Evolutionary conservation across 2,113 vertebrate genomes (phyloP), one percentile per base, ranked within the genome.

Genomic region (Bettongia penicillata): DNA sequence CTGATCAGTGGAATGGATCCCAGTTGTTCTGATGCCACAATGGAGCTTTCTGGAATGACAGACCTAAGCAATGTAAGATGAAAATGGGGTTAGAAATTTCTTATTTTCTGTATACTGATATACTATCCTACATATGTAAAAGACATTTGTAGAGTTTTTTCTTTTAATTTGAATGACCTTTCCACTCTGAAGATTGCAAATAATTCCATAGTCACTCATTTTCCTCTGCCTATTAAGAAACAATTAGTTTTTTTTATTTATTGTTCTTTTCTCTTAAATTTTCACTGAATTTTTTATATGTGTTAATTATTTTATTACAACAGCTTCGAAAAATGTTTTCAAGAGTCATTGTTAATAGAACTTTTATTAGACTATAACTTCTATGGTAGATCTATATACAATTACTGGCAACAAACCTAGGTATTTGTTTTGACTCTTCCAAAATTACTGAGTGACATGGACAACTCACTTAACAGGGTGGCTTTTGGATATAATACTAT

Each of bases 201-300:
- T 92, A 95, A 94, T 94, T 47, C 19, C 3, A 49, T 5, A 77
- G 23, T 1, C 3, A 47, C 49, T 51, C 6, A 48, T 68, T 49
- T 97, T 93, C 4, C 51, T 91, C 52, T 90, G 53, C 0, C 55
- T 50, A 94, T 89, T 92, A 53, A 95, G n/a, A 28, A 91, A 0
- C 2, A 90, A 55, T 96, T 91, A 22, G 14, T n/a, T 31, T 51
- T 28, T 50, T 24, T 92, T 51, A n/a, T n/a, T 53, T 28, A 50
- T 23, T 48, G 89, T 61, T 84, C 37, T 91, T 91, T 91, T 91
- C 23, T 77, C 11, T 49, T 0, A 43, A 57, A 61, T 6, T 47
- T 90, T 12, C 53, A 68, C 16, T 93, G 1, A 3, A 77, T 94
- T 95, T 97, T 90, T 92, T 50, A 37, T 90, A 92, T 68, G 91